Evolutionary conservation across 2,797 vertebrate genomes (phyloP), one percentile per base, ranked within the genome.

Genomic region (Gymnoscopelus microlampas): DNA sequence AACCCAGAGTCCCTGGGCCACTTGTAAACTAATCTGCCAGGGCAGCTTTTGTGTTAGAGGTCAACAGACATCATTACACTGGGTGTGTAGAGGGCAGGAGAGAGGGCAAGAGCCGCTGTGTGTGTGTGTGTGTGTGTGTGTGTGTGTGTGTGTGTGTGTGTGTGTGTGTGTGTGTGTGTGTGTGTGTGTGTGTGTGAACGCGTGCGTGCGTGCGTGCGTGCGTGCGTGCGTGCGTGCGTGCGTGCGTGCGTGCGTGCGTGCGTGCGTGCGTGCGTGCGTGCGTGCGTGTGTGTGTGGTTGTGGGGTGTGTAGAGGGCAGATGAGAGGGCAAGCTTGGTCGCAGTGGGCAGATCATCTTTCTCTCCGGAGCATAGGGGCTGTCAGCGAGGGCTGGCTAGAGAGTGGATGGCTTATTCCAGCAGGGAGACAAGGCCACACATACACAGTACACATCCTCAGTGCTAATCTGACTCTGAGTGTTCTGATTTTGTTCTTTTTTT

Each of bases 281-380:
- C 71, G 75, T 1, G 82, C 56, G 72, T 5, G 51, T 66, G 63
- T 75, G 78, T 88, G 81, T 85, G 74, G 53, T 44, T 53, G 53
- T 53, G 24, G 56, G 24, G 23, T 11, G 23, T 60, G 29, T 35
- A 13, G 89, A 91, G 89, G 91, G 84, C 89, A 90, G 85, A 89
- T 82, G 85, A 87, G 85, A 90, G 85, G 86, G 88, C 86, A 89
- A 78, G 81, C 77, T 68, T 61, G 74, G 81, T 63, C 74, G 85
- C 87, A 83, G 81, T 86, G 90, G 90, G 81, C 89, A 89, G 90
- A 93, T 93, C 86, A 29, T 87, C 87, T 93, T 93, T 91, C 94
- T 77, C 88, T 88, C 84, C 76, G 79, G 89, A 89, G 92, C 80
- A 87, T 88, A 76, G 70, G 84, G 71, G 73, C 81, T 68, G 82